Percentiles rank a stretch among this genome's conserved stretches.
Evolutionary conservation across 2,797 vertebrate species (phyloP).

Genomic region (Paramormyrops hopkinsi): DNA sequence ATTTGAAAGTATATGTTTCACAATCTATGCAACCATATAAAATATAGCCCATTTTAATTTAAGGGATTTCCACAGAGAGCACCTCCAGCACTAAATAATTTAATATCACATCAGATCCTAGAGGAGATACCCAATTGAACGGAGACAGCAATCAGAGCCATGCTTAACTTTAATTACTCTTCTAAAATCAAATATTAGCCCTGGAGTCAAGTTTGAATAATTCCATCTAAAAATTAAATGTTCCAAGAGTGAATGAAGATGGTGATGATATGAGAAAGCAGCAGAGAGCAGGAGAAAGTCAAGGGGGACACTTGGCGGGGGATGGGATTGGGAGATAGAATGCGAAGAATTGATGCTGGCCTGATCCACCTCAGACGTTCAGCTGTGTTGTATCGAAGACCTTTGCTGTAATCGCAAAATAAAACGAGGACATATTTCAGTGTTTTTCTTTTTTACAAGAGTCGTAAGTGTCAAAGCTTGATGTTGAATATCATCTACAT

Average conservation of each 20-base stretch:
- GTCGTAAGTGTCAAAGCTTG: background rate
- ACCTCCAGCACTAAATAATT: conserved; percentile 74
- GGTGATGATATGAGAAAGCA: background rate
- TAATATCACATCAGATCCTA: conserved; percentile 67
- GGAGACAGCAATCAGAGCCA: conserved; percentile 65
- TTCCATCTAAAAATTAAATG: conserved; percentile 80
- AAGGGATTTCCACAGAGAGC: conserved; percentile 74
- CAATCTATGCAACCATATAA: conserved; percentile 61
- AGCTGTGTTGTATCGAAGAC: background rate
- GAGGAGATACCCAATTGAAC: conserved; percentile 60
- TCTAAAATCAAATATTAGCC: conserved; percentile 73
- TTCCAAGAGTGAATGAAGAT: conserved; percentile 45
- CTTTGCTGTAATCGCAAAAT: background rate
- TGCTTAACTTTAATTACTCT: conserved; percentile 85
- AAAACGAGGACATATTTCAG: background rate
- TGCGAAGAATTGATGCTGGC: background rate
- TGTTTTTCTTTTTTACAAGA: background rate
- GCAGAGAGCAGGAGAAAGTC: conserved; percentile 18
- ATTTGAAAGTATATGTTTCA: conserved; percentile 57
- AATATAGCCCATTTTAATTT: conserved; percentile 64
- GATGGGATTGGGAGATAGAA: background rate
- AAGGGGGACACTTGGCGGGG: background rate
- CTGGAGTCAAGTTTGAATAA: conserved; percentile 73
- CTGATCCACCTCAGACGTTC: background rate
- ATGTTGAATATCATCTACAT: background rate